Percentiles rank a stretch among this genome's conserved stretches.
Conservation (phyloP, 2,113 vertebrate species). For the Calyptomena viridis region DNA sequence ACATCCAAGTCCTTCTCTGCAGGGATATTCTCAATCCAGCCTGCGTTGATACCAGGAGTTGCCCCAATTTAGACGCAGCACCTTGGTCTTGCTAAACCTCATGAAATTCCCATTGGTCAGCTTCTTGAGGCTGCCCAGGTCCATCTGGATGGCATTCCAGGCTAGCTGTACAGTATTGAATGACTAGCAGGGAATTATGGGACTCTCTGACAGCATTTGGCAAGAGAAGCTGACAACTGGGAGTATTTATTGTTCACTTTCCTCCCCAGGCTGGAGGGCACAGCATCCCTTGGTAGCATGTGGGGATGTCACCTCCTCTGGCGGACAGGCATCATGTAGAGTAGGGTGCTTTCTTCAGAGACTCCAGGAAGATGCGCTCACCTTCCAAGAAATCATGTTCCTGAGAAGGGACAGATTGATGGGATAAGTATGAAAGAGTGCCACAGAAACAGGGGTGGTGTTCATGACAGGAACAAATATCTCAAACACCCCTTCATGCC, state of each 20-base stretch:
- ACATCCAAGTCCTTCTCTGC: neutral
- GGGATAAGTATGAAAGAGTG: no score
- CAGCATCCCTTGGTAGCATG: rapidly evolving
- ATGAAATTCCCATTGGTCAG: rapidly evolving
- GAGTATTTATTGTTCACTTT: neutral
- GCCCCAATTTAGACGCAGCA: neutral
- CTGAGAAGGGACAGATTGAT: neutral
- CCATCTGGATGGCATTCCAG: neutral
- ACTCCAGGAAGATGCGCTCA: neutral
- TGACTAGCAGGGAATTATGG: neutral
- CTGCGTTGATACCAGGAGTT: neutral
- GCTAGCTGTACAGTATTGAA: neutral
- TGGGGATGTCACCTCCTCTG: neutral
- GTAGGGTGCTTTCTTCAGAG: neutral
- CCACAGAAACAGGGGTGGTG: neutral
- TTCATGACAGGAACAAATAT: neutral
- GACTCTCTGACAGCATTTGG: neutral
- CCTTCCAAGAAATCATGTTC: neutral
- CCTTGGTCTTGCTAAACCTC: neutral
- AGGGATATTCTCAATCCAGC: neutral
- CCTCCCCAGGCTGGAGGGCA: neutral
- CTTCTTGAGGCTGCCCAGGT: neutral
- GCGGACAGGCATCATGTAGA: neutral
- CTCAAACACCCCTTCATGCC: neutral
- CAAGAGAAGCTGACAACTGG: neutral